Conservation (phyloP, 2,113 vertebrate genomes). For the Phrynosoma blainvillii region DNA sequence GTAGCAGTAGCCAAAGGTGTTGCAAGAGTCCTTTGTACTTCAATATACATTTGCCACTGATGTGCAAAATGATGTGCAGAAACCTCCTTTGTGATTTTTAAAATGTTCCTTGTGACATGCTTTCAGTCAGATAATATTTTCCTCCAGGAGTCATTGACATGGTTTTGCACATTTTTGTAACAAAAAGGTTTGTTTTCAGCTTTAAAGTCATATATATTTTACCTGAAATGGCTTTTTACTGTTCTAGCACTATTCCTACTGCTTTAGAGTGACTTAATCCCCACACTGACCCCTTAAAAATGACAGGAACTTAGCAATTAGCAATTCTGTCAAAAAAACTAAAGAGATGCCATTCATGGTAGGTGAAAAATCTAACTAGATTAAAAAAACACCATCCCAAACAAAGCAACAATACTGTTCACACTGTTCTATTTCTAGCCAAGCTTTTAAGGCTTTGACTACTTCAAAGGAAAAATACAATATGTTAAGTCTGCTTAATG, state of each 20-base stretch:
- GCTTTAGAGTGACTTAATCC: slow-evolving; percentile 46
- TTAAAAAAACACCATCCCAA: background rate
- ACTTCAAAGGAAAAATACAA: slow-evolving; percentile 51
- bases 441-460: slow-evolving; percentile 55
- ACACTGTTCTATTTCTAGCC: slow-evolving; percentile 58
- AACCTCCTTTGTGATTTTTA: background rate
- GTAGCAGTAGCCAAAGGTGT: background rate
- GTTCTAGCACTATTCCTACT: slow-evolving; percentile 14
- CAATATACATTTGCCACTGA: too few species aligned
- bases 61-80: too few species aligned
- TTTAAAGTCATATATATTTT: background rate
- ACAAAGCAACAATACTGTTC: slow-evolving; percentile 31
- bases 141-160: background rate
- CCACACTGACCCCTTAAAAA: background rate
- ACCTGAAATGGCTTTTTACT: slow-evolving; percentile 44
- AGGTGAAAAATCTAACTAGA: slow-evolving; percentile 30
- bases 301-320: slow-evolving; percentile 49
- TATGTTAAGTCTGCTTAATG: slow-evolving; percentile 45
- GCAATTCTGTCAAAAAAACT: slow-evolving; percentile 9
- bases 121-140: background rate
- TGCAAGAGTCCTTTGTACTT: background rate
- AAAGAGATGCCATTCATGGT: slow-evolving; percentile 27
- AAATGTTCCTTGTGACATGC: background rate
- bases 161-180: background rate
- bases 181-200: background rate